Conservation (phyloP, 2,113 vertebrate genomes). For the Chelonoidis abingdonii region DNA sequence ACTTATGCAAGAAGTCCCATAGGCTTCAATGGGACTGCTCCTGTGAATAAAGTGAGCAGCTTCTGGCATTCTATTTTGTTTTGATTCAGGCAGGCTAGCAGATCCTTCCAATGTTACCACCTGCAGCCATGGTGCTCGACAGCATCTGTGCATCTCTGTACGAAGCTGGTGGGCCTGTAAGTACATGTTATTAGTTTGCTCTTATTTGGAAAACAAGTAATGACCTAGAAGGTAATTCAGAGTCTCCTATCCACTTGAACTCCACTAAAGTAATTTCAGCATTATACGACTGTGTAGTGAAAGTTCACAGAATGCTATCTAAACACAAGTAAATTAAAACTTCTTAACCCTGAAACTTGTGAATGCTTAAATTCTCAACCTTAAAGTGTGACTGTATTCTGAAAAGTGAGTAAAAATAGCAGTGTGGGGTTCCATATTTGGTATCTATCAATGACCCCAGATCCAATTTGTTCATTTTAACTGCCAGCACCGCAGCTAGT, state of each 20-base stretch:
- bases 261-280: background rate
- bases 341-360: background rate
- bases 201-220: background rate
- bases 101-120: slow-evolving; percentile 58
- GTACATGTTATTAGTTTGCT: slow-evolving; percentile 31
- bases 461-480: background rate
- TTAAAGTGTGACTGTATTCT: background rate
- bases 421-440: fast-evolving
- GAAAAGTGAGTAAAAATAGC: background rate
- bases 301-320: background rate
- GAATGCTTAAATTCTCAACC: background rate
- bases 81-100: slow-evolving; percentile 77
- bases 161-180: slow-evolving; percentile 85
- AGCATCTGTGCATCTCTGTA: slow-evolving; percentile 68
- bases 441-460: background rate
- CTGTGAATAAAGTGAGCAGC: background rate
- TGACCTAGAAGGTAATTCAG: background rate
- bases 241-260: background rate
- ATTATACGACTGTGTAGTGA: background rate
- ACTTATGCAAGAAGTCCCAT: background rate
- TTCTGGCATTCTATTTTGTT: background rate
- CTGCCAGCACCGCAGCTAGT: background rate
- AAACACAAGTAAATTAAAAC: background rate
- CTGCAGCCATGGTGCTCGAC: slow-evolving; percentile 64
- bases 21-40: background rate